Conservation (phyloP, 2,888 invertebrate species). For the Rhamnusium bicolor region DNA sequence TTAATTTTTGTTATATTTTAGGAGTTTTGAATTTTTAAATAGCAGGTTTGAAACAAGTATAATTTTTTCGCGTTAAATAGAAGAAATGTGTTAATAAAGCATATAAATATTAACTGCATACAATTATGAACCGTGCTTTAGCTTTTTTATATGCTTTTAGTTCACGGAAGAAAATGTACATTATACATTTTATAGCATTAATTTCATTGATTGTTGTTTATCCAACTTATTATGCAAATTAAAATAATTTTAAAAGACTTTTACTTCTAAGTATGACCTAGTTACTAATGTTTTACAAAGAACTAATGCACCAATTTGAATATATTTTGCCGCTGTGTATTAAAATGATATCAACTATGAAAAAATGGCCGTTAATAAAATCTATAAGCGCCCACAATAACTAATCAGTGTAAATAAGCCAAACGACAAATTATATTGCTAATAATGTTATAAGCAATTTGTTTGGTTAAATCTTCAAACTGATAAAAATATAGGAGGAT, state of each 20-base stretch:
- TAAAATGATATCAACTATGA: slow-evolving; percentile 33
- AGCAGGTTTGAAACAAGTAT: too few species aligned
- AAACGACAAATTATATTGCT: slow-evolving; percentile 34
- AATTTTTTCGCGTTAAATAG: too few species aligned
- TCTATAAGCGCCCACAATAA: slow-evolving; percentile 37
- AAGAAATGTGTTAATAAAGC: background rate
- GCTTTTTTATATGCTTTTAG: background rate
- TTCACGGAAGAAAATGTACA: background rate
- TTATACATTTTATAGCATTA: slow-evolving; percentile 18
- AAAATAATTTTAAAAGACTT: slow-evolving; percentile 53
- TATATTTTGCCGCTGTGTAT: slow-evolving; percentile 36
- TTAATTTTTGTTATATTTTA: too few species aligned
- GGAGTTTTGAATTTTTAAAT: too few species aligned
- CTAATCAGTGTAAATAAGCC: slow-evolving; percentile 32
- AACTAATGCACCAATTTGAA: background rate
- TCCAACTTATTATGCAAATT: slow-evolving; percentile 49
- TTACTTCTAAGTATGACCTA: slow-evolving; percentile 56
- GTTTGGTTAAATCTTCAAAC: background rate
- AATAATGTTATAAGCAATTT: slow-evolving; percentile 14
- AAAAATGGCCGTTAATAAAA: slow-evolving; percentile 44
- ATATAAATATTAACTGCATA: background rate
- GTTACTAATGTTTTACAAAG: slow-evolving; percentile 43
- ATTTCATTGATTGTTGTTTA: slow-evolving; percentile 43
- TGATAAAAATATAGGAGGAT: slow-evolving; percentile 22
- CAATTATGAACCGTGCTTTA: background rate